Conservation (phyloP, 2,888 invertebrate genomes). For the Trypoxylon attenuatum region DNA sequence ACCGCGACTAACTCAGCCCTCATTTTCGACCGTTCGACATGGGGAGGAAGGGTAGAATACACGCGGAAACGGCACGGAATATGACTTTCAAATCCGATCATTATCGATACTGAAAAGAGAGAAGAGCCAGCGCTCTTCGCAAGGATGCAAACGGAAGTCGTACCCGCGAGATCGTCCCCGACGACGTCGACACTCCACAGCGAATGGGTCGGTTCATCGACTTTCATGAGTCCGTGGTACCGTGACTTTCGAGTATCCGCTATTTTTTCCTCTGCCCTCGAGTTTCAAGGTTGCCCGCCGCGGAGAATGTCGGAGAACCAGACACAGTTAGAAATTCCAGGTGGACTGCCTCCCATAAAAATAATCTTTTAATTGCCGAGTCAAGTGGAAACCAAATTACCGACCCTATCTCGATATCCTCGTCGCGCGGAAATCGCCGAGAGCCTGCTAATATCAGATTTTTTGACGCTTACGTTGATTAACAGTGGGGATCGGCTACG, state of each 20-base stretch:
- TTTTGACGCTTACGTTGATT: slow-evolving; percentile 41
- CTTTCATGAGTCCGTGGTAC: slow-evolving; percentile 48
- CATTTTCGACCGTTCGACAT: too few relatives aligned
- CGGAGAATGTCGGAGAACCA: neutral
- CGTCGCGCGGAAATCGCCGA: too few relatives aligned
- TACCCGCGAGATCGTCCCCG: slow-evolving; percentile 25
- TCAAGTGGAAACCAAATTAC: too few relatives aligned
- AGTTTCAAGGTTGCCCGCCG: neutral
- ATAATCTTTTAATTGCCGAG: too few relatives aligned
- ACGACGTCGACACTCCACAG: slow-evolving; percentile 35
- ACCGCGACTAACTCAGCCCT: too few relatives aligned
- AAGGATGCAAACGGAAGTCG: slow-evolving; percentile 31
- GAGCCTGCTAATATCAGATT: too few relatives aligned
- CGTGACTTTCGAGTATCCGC: slow-evolving; percentile 49
- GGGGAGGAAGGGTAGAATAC: too few relatives aligned
- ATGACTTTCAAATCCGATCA: slow-evolving; percentile 34
- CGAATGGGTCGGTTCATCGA: slow-evolving; percentile 52
- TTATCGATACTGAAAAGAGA: slow-evolving; percentile 8
- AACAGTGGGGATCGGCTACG: slow-evolving; percentile 30
- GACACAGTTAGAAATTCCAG: neutral
- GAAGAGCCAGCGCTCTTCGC: slow-evolving; percentile 1
- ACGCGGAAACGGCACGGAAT: slow-evolving; percentile 16
- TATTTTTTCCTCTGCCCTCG: slow-evolving; percentile 31
- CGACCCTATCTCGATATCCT: too few relatives aligned
- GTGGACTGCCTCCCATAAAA: too few relatives aligned